Evolutionary conservation across 2,113 vertebrate genomes (phyloP), one percentile per base, ranked within the genome.

Genomic region (Brachyhypopomus gauderio): DNA sequence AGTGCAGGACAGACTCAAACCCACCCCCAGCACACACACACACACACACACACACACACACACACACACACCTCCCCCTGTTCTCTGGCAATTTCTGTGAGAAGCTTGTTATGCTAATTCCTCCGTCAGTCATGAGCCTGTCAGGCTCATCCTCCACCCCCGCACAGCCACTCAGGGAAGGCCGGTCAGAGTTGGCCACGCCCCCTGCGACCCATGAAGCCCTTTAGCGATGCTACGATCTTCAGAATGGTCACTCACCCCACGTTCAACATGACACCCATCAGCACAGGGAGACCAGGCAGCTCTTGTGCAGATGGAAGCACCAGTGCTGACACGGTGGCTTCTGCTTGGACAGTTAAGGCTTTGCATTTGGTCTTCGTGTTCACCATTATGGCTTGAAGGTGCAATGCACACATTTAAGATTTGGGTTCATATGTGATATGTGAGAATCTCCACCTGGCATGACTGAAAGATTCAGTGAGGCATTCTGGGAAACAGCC

Each of bases 61-160:
- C 59, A 38, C 22, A 58, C 34, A 75, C 78, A 74, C 22, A 75
- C 79, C 72, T 78, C 85, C 79, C 45, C 81, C 75, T 86, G 88
- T 85, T 89, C 87, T 84, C 86, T 82, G 81, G 84, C 66, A 81
- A 73, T 72, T 94, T 89, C 89, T 89, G 78, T 79, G 52, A 88
- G 83, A 79, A 89, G 84, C 96, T 98, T 98, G 96, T 99, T 97
- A 99, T 98, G 97, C 95, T 96, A 99, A 99, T 99, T 94, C 91
- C 94, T 93, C 94, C 94, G 93, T 91, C 90, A 94, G 92, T 93
- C 93, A 94, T 93, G 91, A 91, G 92, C 93, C 93, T 93, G 93
- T 93, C 93, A 96, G 94, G 89, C 93, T 92, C 88, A 88, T 92
- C 90, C 77, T 64, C 88, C 90, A 92, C 90, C 73, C 74, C 56